These are phyloP conservation scores for Parauchenoglanis punctatus DNA, from an alignment of 2,797 vertebrate genomes.

Conservation along the genomic window DNA sequence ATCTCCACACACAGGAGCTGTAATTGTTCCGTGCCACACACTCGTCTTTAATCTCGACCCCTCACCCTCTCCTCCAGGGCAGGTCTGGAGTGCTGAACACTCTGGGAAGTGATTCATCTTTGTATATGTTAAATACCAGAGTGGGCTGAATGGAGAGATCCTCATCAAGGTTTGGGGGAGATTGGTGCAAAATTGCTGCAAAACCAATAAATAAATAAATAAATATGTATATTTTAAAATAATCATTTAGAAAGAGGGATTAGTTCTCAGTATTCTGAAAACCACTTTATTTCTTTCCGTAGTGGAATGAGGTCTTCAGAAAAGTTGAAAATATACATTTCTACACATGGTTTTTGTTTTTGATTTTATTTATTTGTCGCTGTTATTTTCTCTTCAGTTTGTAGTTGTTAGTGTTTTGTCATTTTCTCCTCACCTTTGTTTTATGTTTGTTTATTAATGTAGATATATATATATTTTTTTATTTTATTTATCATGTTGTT, in stretches of 20 bases:
- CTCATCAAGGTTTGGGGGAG: slow-evolving; percentile 24
- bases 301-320: background rate
- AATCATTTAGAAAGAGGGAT: background rate
- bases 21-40: slow-evolving; percentile 57
- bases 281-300: background rate
- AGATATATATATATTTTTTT: background rate
- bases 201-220: background rate
- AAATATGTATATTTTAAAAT: no score
- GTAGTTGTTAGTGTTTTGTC: background rate
- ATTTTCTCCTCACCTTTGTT: background rate
- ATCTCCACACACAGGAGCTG: slow-evolving; percentile 41
- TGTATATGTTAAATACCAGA: slow-evolving; percentile 51
- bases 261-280: background rate
- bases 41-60: slow-evolving; percentile 53
- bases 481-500: no score
- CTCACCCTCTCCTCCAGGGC: slow-evolving; percentile 54
- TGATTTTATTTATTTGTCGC: background rate
- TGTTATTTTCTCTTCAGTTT: background rate
- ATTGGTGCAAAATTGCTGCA: no score
- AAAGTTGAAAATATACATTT: background rate
- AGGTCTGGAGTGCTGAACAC: slow-evolving; percentile 51
- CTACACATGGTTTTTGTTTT: background rate
- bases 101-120: slow-evolving; percentile 56
- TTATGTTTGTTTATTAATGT: background rate
- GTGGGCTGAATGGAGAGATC: slow-evolving; percentile 33